Conservation (phyloP, 1,140 invertebrate genomes). For the Thaumatotibia leucotreta region DNA sequence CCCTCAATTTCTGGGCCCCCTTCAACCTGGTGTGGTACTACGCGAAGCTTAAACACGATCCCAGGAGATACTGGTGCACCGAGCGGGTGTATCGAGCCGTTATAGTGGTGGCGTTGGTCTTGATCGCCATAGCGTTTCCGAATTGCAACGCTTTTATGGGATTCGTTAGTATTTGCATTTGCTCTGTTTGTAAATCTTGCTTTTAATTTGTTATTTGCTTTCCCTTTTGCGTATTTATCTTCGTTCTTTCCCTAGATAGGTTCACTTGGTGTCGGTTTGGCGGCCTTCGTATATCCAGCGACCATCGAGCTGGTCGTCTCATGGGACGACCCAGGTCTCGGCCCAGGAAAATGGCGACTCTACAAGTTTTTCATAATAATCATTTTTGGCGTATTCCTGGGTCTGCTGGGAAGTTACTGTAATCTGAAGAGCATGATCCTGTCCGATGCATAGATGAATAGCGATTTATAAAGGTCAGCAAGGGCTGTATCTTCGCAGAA, state of each 20-base stretch:
- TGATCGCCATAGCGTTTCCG: slow-evolving; percentile 55
- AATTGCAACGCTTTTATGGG: slow-evolving; percentile 64
- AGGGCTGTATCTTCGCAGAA: too few relatives aligned
- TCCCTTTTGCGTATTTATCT: neutral
- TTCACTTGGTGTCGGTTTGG: slow-evolving; percentile 85
- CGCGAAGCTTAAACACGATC: slow-evolving; percentile 44
- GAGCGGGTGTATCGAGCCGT: slow-evolving; percentile 53
- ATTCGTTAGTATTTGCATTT: slow-evolving; percentile 39
- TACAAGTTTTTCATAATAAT: slow-evolving; percentile 82
- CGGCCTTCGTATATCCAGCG: slow-evolving; percentile 92
- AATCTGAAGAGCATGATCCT: slow-evolving; percentile 73
- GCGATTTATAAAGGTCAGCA: too few relatives aligned
- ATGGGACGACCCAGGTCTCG: slow-evolving; percentile 80
- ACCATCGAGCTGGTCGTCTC: slow-evolving; percentile 86
- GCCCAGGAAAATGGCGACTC: slow-evolving; percentile 78
- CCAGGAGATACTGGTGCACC: slow-evolving; percentile 49
- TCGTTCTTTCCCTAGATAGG: slow-evolving; percentile 46
- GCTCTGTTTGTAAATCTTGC: neutral
- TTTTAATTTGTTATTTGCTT: neutral
- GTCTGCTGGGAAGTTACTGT: slow-evolving; percentile 84
- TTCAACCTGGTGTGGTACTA: slow-evolving; percentile 66
- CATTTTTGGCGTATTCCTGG: slow-evolving; percentile 82
- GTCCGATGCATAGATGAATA: neutral
- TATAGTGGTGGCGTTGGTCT: slow-evolving; percentile 44
- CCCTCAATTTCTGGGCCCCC: slow-evolving; percentile 62